Conservation (phyloP, 2,888 invertebrate genomes). For the Leptinotarsa peninsularis region DNA sequence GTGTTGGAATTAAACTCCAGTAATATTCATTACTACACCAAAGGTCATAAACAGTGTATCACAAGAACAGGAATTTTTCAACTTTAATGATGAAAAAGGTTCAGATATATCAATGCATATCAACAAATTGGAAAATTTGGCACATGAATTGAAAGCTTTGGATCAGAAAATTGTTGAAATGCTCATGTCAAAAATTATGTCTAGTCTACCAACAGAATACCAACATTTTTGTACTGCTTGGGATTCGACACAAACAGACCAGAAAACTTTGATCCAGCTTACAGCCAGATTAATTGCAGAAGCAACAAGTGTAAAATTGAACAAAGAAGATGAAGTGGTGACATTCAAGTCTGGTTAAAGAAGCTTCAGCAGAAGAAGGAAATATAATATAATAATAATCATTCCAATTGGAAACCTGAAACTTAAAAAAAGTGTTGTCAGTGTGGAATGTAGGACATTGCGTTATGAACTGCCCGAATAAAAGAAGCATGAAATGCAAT, state of each 20-base stretch:
- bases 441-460: conserved; percentile 31
- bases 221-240: conserved; percentile 46
- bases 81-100: no score
- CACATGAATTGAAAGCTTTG: conserved; percentile 28
- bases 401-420: not conserved
- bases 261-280: conserved; percentile 42
- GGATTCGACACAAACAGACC: conserved; percentile 30
- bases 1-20: no score
- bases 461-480: no score
- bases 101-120: no score
- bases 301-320: not conserved
- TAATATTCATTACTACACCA: no score
- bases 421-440: conserved; percentile 18
- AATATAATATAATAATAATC: not conserved
- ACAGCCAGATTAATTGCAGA: conserved; percentile 29
- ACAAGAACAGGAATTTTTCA: no score
- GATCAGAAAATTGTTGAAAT: conserved; percentile 31
- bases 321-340: not conserved
- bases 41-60: no score
- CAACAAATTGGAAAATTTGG: not conserved
- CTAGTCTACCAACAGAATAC: conserved; percentile 55
- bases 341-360: conserved; percentile 21
- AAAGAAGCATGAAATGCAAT: no score
- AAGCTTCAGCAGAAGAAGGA: not conserved
- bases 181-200: not conserved